phyloP scores from a whole-genome alignment of 2,888 invertebrate genomes.

The Clostera curtula region DNA sequence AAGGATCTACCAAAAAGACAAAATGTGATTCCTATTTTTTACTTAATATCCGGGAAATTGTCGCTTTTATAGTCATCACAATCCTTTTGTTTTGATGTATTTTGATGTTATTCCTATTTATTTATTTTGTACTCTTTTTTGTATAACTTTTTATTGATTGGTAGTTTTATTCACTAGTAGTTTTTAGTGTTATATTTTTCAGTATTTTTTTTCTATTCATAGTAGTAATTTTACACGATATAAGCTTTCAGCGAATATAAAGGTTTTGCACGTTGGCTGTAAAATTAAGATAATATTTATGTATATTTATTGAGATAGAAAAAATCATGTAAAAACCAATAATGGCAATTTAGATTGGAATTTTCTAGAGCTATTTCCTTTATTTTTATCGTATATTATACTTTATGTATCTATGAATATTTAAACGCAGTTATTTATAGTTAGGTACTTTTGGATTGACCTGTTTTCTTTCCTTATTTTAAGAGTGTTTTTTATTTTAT shows the following conservation, averaged over 20 bases:
- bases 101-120: slow-evolving; percentile 62
- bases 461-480: slow-evolving; percentile 40
- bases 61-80: slow-evolving; percentile 30
- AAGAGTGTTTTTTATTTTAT: slow-evolving; percentile 29
- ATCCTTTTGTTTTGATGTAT: slow-evolving; percentile 58
- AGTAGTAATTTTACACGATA: slow-evolving; percentile 36
- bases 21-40: slow-evolving; percentile 50
- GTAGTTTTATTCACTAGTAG: slow-evolving; percentile 34
- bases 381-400: slow-evolving; percentile 22
- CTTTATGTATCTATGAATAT: slow-evolving; percentile 53
- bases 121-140: slow-evolving; percentile 59
- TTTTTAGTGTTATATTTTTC: slow-evolving; percentile 42
- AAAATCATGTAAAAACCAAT: slow-evolving; percentile 26
- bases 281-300: slow-evolving; percentile 42
- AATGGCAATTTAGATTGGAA: slow-evolving; percentile 40
- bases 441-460: slow-evolving; percentile 43
- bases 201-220: slow-evolving; percentile 43
- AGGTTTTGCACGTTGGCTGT: slow-evolving; percentile 54
- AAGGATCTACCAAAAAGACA: slow-evolving; percentile 64
- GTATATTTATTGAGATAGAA: slow-evolving; percentile 37
- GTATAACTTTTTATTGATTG: slow-evolving; percentile 52
- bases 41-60: slow-evolving; percentile 41
- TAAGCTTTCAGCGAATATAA: slow-evolving; percentile 50
- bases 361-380: slow-evolving; percentile 36
- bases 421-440: slow-evolving; percentile 38